Conservation (phyloP, 2,113 vertebrate genomes). For the zebrafish (Danio rerio) region GRCz12tu NC_133186.1:38679001-38679500, state of each 20-base stretch:
- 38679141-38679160: neutral
- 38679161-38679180: neutral
- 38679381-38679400: slow-evolving; percentile 2
- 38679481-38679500: neutral
- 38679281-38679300: neutral
- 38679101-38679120: neutral
- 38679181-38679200: slow-evolving; percentile 5
- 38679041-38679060: slow-evolving; percentile 3
- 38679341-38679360: too few relatives aligned
- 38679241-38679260: neutral
- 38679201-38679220: neutral
- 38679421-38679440: slow-evolving; percentile 20
- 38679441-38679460: slow-evolving; percentile 2
- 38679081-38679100: neutral
- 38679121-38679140: neutral
- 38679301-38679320: neutral
- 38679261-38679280: slow-evolving; percentile 1
- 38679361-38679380: slow-evolving; percentile 18
- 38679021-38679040: slow-evolving; percentile 6
- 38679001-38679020: slow-evolving; percentile 8
- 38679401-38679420: slow-evolving; percentile 25
- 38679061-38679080: slow-evolving; percentile 11
- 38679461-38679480: neutral
- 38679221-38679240: neutral
- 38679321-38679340: too few relatives aligned